These are phyloP conservation scores for Torymus tubicola DNA, from an alignment of 2,888 invertebrate genomes.

Conservation along the genomic window DNA sequence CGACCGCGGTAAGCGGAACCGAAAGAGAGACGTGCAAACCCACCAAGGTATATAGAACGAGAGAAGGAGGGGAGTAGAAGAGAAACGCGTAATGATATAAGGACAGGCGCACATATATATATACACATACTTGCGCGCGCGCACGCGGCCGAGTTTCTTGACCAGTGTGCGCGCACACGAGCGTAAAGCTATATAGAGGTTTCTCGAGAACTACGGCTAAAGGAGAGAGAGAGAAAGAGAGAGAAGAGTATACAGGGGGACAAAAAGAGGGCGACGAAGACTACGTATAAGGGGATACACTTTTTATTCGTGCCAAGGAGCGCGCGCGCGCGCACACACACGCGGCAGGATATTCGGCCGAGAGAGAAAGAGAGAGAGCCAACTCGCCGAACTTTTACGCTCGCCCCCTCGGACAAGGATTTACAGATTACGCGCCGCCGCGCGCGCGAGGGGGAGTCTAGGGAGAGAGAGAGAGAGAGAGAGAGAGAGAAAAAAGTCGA, in stretches of 20 bases:
- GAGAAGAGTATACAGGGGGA: slow-evolving; percentile 51
- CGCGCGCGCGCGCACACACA: too few species aligned
- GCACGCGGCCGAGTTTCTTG: too few species aligned
- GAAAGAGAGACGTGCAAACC: slow-evolving; percentile 58
- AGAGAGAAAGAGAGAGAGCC: slow-evolving; percentile 66
- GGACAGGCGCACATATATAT: neutral
- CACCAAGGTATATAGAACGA: slow-evolving; percentile 29
- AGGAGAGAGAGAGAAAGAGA: slow-evolving; percentile 1
- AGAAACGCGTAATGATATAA: slow-evolving; percentile 26
- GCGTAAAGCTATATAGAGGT: neutral
- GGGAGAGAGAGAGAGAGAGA: slow-evolving; percentile 44
- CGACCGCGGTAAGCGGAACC: slow-evolving; percentile 53
- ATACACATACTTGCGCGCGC: neutral
- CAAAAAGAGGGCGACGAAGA: slow-evolving; percentile 9
- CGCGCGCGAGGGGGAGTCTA: slow-evolving; percentile 33
- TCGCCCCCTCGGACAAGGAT: slow-evolving; percentile 71
- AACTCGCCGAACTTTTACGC: slow-evolving; percentile 75
- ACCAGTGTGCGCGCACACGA: too few species aligned
- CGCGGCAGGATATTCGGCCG: slow-evolving; percentile 50
- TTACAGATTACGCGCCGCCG: slow-evolving; percentile 74
- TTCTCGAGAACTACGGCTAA: slow-evolving; percentile 6
- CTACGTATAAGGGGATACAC: slow-evolving; percentile 33
- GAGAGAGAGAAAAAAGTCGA: slow-evolving; percentile 41
- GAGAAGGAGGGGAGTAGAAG: slow-evolving; percentile 3
- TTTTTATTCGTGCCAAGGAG: slow-evolving; percentile 51